Evolutionary conservation across 1,140 invertebrate genomes (phyloP).

Genomic region (Aplysia californica): DNA sequence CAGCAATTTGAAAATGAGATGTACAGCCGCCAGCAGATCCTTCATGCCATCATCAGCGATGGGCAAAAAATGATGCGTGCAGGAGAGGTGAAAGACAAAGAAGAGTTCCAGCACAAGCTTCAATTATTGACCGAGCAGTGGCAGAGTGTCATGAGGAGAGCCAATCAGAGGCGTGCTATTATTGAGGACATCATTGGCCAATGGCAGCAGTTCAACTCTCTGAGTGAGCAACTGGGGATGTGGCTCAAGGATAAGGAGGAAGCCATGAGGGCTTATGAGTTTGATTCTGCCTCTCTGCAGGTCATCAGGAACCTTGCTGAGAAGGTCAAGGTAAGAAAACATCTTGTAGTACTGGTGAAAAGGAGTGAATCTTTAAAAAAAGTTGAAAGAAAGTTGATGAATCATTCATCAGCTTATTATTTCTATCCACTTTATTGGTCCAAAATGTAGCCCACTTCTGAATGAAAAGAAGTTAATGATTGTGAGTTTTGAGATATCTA

Average conservation of each 20-base stretch:
- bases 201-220: conserved; percentile 85
- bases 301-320: conserved; percentile 50
- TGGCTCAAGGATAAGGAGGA: conserved; percentile 84
- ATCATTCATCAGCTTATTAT: too few relatives aligned
- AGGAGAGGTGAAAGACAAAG: conserved; percentile 53
- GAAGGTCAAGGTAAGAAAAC: conserved; percentile 57
- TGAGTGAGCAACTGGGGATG: conserved; percentile 77
- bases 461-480: too few relatives aligned
- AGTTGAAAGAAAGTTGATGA: too few relatives aligned
- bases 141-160: conserved; percentile 84
- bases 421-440: too few relatives aligned
- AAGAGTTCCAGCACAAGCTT: conserved; percentile 73
- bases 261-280: conserved; percentile 74
- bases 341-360: too few relatives aligned
- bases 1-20: conserved; percentile 62
- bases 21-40: conserved; percentile 59
- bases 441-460: too few relatives aligned
- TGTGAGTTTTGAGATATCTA: too few relatives aligned
- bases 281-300: conserved; percentile 51
- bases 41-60: conserved; percentile 63
- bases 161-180: conserved; percentile 81
- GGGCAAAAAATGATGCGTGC: conserved; percentile 59
- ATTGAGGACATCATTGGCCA: conserved; percentile 77
- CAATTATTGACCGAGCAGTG: conserved; percentile 84
- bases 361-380: too few relatives aligned